Evolutionary conservation across 2,888 invertebrate species (phyloP), one percentile per base, ranked within the genome.

Genomic region (Drosophila paramelanica): DNA sequence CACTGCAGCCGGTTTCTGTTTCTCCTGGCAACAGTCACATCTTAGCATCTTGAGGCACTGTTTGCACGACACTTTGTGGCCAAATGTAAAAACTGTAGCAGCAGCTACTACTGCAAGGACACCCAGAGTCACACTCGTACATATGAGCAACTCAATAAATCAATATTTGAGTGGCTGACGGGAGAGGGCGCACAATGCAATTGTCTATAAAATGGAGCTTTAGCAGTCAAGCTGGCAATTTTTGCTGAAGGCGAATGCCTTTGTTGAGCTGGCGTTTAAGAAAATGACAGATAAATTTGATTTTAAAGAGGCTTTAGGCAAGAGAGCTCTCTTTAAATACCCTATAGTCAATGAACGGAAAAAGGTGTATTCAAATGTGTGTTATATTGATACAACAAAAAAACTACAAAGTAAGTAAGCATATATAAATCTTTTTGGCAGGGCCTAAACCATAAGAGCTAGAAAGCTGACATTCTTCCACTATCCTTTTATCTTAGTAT

Each of bases 121-220:
- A 64, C 36, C 25, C 11, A 23, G 23, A 25, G 58, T 47, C 38
- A 41, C 20, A 27, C 20, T 25, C 45, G 46, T 51, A 45, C 57
- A 82, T 71, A 74, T 83, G 89, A 82, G 88, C 67, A 73, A 67
- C 75, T 75, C 85, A 67, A 87, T 83, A 89, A 83, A 83, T 83
- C 83, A 89, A 83, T 89, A 87, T 81, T 83, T 66, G 70, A 84
- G 67, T 57, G 68, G 39, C 69, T 38, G 49, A 10, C 25, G 56
- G 56, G 56, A 58, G 50, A 56, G 50, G 52, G 47, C 61, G 50
- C 45, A 52, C 49, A 81, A 73, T 82, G 84, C 81, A 83, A 88
- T 80, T 80, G 81, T 75, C 77, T 80, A 70, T 67, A 66, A 69
- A 55, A 69, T 41, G 17, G 27, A 61, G 50, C 36, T 39, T 7